A percentile compares a stretch with the other conserved stretches of the same genome.
Conservation (phyloP, 2,797 vertebrate genomes). For the Acanthurus leucopareius region DNA sequence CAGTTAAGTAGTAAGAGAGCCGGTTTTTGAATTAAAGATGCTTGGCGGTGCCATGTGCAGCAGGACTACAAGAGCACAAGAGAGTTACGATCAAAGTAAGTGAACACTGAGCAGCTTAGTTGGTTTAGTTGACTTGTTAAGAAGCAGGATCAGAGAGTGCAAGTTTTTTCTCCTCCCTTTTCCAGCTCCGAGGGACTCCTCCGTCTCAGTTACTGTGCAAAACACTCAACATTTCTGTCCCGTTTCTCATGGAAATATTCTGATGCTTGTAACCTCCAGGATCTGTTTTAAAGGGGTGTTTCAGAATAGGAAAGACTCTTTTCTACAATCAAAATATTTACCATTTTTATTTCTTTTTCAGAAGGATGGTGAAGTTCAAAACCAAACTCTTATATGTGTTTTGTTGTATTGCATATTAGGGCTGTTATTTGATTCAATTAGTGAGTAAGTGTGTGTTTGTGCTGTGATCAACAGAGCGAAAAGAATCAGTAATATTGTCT, state of each 20-base stretch:
- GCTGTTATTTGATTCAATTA: background rate
- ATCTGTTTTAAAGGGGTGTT: conserved; percentile 7
- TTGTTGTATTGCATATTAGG: background rate
- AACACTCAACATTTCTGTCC: conserved; percentile 25
- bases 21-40: conserved; percentile 72
- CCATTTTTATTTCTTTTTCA: no score
- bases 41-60: conserved; percentile 63
- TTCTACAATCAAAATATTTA: background rate
- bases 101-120: conserved; percentile 67
- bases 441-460: background rate
- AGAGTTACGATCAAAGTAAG: conserved; percentile 44
- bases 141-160: conserved; percentile 73
- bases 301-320: background rate
- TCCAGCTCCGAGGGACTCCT: conserved; percentile 68
- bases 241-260: conserved; percentile 12
- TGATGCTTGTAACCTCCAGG: conserved; percentile 12
- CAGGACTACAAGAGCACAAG: conserved; percentile 68
- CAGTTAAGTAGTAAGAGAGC: conserved; percentile 72
- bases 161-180: conserved; percentile 71
- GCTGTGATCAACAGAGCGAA: background rate
- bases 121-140: conserved; percentile 78
- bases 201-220: conserved; percentile 56
- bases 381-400: background rate
- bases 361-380: background rate
- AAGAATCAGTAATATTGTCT: background rate